Conservation (phyloP, 2,797 vertebrate genomes). For the Pipistrellus kuhlii region DNA sequence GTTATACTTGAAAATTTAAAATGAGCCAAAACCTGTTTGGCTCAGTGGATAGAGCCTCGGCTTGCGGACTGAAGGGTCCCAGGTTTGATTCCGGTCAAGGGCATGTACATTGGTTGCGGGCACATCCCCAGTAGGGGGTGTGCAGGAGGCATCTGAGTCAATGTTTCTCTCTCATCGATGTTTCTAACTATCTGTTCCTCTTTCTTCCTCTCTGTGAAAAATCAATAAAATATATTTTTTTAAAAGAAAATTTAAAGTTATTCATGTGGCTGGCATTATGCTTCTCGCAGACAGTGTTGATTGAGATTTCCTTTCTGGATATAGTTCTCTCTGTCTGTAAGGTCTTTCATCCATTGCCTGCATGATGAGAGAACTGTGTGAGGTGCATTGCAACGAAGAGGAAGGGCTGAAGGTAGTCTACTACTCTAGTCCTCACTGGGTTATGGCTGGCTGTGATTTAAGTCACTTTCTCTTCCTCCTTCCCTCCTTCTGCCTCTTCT, state of each 20-base stretch:
- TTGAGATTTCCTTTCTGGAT: not conserved
- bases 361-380: rapidly evolving
- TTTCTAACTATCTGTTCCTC: too few relatives aligned
- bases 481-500: not conserved
- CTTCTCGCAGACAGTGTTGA: not conserved
- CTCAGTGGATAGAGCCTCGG: too few relatives aligned
- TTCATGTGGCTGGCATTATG: not conserved
- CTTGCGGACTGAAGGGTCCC: too few relatives aligned
- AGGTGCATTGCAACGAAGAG: too few relatives aligned
- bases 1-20: not conserved
- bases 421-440: not conserved
- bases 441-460: not conserved
- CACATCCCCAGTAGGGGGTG: too few relatives aligned
- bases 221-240: too few relatives aligned
- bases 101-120: too few relatives aligned
- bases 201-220: too few relatives aligned
- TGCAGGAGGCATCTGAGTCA: too few relatives aligned
- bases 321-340: not conserved
- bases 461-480: not conserved
- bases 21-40: too few relatives aligned
- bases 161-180: too few relatives aligned
- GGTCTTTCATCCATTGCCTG: not conserved
- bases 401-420: not conserved
- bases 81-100: too few relatives aligned
- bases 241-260: not conserved